phyloP scores from a whole-genome alignment of 2,888 invertebrate species.

The Scaptomyza reducta region DNA sequence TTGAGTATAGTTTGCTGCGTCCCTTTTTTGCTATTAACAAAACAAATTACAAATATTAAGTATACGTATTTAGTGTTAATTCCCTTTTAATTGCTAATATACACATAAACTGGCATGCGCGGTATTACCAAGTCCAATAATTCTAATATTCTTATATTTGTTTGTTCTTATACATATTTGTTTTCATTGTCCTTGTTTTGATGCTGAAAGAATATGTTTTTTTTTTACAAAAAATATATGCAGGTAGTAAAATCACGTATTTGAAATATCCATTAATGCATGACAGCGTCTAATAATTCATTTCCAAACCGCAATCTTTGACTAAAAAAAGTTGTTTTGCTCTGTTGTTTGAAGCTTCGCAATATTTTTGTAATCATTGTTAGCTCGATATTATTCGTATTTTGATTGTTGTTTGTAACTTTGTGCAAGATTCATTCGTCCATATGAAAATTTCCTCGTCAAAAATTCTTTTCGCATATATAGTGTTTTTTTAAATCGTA shows the following conservation, averaged over 20 bases:
- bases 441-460: conserved; percentile 13
- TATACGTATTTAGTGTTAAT: conserved; percentile 32
- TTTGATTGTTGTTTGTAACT: conserved; percentile 46
- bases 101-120: conserved; percentile 50
- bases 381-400: conserved; percentile 22
- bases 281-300: conserved; percentile 18
- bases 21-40: conserved; percentile 6
- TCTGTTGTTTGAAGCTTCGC: conserved; percentile 13
- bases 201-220: conserved; percentile 18
- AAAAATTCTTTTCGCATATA: background rate
- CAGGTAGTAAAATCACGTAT: conserved; percentile 16
- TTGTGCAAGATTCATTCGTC: conserved; percentile 27
- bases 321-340: background rate
- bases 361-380: conserved; percentile 21
- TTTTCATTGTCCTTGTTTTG: conserved; percentile 9
- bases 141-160: conserved; percentile 13
- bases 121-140: conserved; percentile 31
- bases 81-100: conserved; percentile 24
- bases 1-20: conserved; percentile 11
- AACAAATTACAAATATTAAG: conserved; percentile 25
- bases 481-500: background rate
- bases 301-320: conserved; percentile 4
- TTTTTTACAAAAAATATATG: conserved; percentile 12
- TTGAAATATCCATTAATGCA: conserved; percentile 32
- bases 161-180: conserved; percentile 13